Conservation (phyloP, 2,113 vertebrate species). For the Sigmodon hispidus region DNA sequence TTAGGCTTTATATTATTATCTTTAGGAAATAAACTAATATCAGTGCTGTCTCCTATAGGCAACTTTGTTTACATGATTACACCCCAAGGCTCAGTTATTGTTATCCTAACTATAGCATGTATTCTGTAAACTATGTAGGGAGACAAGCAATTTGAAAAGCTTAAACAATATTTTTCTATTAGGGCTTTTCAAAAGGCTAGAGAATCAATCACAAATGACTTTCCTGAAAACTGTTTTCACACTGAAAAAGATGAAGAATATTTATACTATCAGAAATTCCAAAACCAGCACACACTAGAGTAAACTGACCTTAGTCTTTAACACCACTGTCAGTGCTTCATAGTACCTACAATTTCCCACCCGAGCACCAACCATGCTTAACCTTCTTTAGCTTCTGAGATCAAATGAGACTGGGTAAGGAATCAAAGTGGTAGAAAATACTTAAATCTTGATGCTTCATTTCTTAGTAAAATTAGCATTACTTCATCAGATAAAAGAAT, state of each 20-base stretch:
- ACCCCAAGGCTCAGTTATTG: background rate
- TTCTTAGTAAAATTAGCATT: conserved; percentile 59
- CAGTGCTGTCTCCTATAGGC: background rate
- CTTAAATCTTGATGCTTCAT: conserved; percentile 35
- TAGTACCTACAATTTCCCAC: conserved; percentile 18
- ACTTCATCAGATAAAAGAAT: conserved; percentile 57
- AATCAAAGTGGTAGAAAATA: background rate
- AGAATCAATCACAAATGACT: conserved; percentile 30
- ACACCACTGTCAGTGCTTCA: background rate
- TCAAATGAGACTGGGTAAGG: background rate
- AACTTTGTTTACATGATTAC: background rate
- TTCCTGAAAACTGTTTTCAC: background rate
- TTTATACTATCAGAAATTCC: conserved; percentile 47
- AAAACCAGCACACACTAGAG: conserved; percentile 39
- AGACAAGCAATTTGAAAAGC: background rate
- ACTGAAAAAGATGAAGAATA: conserved; percentile 11
- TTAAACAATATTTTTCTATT: background rate
- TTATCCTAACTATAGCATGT: background rate
- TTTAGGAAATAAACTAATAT: conserved; percentile 30
- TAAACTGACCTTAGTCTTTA: conserved; percentile 28
- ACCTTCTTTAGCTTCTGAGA: background rate
- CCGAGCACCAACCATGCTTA: background rate
- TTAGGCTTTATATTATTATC: background rate
- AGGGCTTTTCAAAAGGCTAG: conserved; percentile 23
- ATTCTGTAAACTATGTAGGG: background rate